Evolutionary conservation across 2,888 invertebrate species (phyloP).

Genomic region (Cephus rjabovi): DNA sequence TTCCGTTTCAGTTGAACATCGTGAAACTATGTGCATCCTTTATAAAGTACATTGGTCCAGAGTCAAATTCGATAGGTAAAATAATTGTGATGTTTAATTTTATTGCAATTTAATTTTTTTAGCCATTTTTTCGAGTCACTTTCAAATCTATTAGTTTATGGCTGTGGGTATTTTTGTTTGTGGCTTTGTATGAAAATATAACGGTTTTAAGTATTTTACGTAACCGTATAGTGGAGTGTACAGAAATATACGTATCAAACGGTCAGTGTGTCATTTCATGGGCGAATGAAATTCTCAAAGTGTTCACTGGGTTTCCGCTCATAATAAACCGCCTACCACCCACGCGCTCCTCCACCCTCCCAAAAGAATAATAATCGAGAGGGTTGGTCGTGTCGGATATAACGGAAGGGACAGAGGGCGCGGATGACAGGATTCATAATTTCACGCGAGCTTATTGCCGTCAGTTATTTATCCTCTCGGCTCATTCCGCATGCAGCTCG

Average conservation of each 20-base stretch:
- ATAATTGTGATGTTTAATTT: neutral
- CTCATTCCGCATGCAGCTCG: constrained; percentile 58
- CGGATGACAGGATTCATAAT: constrained; percentile 57
- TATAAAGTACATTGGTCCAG: neutral
- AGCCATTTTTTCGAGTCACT: neutral
- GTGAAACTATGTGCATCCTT: neutral
- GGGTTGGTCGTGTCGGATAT: constrained; percentile 10
- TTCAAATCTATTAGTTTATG: neutral
- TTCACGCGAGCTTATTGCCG: constrained; percentile 59
- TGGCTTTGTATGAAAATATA: neutral
- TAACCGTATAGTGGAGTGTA: neutral
- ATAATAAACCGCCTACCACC: constrained; percentile 3
- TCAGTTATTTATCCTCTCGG: constrained; percentile 55
- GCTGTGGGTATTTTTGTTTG: neutral
- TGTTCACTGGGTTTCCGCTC: neutral
- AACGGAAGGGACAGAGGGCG: constrained; percentile 33
- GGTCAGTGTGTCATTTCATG: constrained; percentile 13
- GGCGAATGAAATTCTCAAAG: neutral
- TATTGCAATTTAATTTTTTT: no score
- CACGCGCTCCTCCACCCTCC: constrained; percentile 21
- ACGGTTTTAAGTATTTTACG: neutral
- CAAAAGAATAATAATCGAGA: constrained; percentile 19
- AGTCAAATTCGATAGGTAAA: neutral
- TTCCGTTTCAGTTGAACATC: neutral
- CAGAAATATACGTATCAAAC: neutral